Percentiles rank a stretch among this genome's conserved stretches.
phyloP scores from a whole-genome alignment of 1,140 invertebrate species.

The Hirudo medicinalis region DNA sequence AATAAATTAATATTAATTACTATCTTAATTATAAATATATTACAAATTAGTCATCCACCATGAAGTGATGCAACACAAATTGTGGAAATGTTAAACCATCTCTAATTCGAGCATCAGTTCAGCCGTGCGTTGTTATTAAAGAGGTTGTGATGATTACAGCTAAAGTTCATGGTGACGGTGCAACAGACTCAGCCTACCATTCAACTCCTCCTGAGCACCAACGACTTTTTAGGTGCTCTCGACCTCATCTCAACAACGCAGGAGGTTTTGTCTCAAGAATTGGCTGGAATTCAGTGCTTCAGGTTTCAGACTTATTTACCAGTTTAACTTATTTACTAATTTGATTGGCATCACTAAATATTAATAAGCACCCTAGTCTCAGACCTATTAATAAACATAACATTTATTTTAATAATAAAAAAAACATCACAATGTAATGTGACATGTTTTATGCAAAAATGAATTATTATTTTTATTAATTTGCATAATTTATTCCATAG shows the following conservation, averaged over 20 bases:
- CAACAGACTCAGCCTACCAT: constrained; percentile 95
- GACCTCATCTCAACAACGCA: constrained; percentile 92
- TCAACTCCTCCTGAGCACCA: constrained; percentile 79
- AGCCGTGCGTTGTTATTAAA: background rate
- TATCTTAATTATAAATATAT: no score
- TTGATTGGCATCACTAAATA: background rate
- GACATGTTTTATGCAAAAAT: no score
- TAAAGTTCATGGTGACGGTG: constrained; percentile 84
- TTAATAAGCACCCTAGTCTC: no score
- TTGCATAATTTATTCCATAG: constrained; percentile 40
- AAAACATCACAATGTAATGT: background rate
- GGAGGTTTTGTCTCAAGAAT: constrained; percentile 74
- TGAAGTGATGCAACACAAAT: no score
- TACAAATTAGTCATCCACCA: no score
- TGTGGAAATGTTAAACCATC: background rate
- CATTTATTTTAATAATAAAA: background rate
- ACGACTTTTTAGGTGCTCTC: constrained; percentile 90
- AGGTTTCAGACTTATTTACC: constrained; percentile 39
- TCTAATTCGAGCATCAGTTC: background rate
- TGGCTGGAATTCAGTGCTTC: constrained; percentile 81
- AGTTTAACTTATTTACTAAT: background rate
- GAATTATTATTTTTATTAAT: no score
- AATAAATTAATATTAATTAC: no score
- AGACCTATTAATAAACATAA: background rate
- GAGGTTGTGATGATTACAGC: constrained; percentile 40